Percentiles rank a stretch among this genome's conserved stretches.
phyloP scores from a whole-genome alignment of 2,113 vertebrate genomes.

The Micronycteris hirsuta region DNA sequence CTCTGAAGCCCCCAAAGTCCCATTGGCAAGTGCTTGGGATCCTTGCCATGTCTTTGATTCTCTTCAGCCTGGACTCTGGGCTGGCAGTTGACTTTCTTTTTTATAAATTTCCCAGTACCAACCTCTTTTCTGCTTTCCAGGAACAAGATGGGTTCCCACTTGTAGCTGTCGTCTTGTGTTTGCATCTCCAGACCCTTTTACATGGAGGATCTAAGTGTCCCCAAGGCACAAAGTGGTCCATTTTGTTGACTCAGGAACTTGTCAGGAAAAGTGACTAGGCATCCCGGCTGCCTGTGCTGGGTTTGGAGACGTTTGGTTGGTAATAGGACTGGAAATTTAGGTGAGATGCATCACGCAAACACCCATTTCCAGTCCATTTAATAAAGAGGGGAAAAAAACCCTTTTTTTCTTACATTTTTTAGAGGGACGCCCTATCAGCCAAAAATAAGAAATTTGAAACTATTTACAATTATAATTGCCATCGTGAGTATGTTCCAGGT shows the following conservation, averaged over 20 bases:
- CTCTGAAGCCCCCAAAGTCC: background rate
- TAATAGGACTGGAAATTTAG: background rate
- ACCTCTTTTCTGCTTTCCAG: background rate
- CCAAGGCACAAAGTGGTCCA: background rate
- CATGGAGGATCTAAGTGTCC: background rate
- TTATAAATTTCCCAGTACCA: background rate
- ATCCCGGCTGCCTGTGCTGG: background rate
- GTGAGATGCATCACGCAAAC: background rate
- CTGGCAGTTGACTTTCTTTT: background rate
- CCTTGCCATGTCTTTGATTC: background rate
- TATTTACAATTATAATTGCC: background rate
- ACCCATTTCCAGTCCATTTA: background rate
- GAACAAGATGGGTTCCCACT: background rate
- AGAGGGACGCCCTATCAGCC: background rate
- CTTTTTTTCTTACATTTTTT: background rate
- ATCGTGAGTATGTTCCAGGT: background rate
- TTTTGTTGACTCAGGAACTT: background rate
- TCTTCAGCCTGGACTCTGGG: background rate
- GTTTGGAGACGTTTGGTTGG: background rate
- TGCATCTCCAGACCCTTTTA: background rate
- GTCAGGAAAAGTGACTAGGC: background rate
- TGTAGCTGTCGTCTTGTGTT: background rate
- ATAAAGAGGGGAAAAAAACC: background rate
- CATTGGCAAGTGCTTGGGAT: background rate
- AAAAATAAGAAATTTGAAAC: background rate